Base-by-base conservation (phyloP, 2,888 invertebrate species). In the Atethmia centrago region DNA sequence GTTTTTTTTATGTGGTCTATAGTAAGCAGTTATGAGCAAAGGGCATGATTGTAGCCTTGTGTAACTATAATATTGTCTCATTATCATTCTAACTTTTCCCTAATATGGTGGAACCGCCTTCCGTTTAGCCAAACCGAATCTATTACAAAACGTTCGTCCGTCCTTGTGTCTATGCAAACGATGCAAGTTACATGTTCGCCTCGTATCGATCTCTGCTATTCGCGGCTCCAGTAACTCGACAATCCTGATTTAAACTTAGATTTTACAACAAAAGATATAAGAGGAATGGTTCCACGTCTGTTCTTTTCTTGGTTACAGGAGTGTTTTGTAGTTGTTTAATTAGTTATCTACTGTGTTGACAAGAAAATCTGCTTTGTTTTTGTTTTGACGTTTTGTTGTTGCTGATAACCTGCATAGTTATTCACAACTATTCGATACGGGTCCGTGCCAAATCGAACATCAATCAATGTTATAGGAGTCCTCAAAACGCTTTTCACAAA, bases 121-220 rank as follows among this genome's bases (percentile, higher is more conserved):
- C 40, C 59, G 59, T 40, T 40, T 61, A 61, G n/a, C 4, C 4
- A 16, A 61, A 16, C 36, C 16, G n/a, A 40, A 8, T 40, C n/a
- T 2, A 40, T 61, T 40, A 61, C 8, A n/a, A n/a, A n/a, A n/a
- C n/a, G n/a, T n/a, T 58, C 0, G 3, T 0, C 16, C 53, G 36
- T 45, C 55, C 74, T 75, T 79, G 64, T 42, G 28, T 79, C 55
- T 72, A 72, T 71, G 71, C 75, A 65, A 65, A 68, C 65, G 68
- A 68, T 80, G 64, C 78, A 71, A 12, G 28, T 40, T 63, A 49
- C 65, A 62, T 53, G 67, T 28, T 45, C 55, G 72, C 3, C 0
- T 21, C 0, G 62, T 68, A 80, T 80, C 71, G 75, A 75, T 80
- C 61, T 14, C n/a, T 8, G 64, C 64, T 77, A 76, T 65, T 70